phyloP scores from a whole-genome alignment of 2,888 invertebrate species.

The Cremastinae sp. region DNA sequence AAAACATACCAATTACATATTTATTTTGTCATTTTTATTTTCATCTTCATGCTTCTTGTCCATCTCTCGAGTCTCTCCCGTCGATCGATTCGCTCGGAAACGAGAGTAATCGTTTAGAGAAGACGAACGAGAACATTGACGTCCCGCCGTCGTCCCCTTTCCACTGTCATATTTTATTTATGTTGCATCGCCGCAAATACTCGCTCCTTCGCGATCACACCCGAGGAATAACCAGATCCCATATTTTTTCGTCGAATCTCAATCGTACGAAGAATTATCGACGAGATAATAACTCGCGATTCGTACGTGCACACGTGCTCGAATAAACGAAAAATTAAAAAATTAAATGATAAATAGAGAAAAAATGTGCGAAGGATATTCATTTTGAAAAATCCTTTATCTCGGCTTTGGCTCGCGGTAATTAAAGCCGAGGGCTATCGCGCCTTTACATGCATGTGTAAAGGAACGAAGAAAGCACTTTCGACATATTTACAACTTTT shows the following conservation, averaged over 20 bases:
- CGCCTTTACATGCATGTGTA: no score
- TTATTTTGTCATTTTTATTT: neutral
- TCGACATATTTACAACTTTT: no score
- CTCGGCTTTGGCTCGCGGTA: no score
- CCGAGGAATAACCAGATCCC: slow-evolving; percentile 41
- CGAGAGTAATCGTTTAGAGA: slow-evolving; percentile 2
- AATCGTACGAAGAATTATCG: slow-evolving; percentile 21
- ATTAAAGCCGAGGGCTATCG: no score
- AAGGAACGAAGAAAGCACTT: no score
- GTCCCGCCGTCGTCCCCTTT: slow-evolving; percentile 10
- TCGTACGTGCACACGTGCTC: neutral
- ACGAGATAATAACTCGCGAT: slow-evolving; percentile 17
- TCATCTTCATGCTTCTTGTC: slow-evolving; percentile 4
- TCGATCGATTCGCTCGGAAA: neutral
- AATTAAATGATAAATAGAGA: no score
- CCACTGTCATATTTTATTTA: neutral
- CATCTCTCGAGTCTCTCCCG: neutral
- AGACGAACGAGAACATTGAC: slow-evolving; percentile 44
- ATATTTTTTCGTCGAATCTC: slow-evolving; percentile 16
- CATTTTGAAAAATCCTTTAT: no score
- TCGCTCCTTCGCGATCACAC: neutral
- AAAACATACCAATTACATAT: no score
- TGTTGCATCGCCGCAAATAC: no score
- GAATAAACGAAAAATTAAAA: neutral
- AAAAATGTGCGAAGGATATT: no score